phyloP scores from a whole-genome alignment of 2,888 invertebrate species.

The Diabrotica balteata region DNA sequence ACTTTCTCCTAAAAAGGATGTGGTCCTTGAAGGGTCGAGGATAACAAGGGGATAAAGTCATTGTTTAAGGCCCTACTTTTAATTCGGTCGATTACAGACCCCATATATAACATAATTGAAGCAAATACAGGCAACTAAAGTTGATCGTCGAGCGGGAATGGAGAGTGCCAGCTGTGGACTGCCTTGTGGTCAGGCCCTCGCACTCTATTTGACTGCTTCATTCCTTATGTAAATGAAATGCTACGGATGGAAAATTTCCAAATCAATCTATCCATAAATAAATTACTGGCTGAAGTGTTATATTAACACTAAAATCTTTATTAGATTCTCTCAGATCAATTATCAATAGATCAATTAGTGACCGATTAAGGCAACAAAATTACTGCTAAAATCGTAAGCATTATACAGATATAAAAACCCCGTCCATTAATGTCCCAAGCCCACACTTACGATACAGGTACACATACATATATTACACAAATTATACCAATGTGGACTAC shows the following conservation, averaged over 20 bases:
- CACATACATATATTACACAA: too few relatives aligned
- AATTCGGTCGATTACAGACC: slow-evolving; percentile 26
- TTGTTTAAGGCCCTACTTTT: slow-evolving; percentile 19
- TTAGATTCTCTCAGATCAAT: too few relatives aligned
- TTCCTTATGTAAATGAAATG: slow-evolving; percentile 44
- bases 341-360: too few relatives aligned
- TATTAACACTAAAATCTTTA: too few relatives aligned
- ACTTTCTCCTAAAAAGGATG: background rate
- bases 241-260: slow-evolving; percentile 45
- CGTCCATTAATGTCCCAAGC: too few relatives aligned
- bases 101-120: slow-evolving; percentile 28
- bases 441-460: too few relatives aligned
- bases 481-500: too few relatives aligned
- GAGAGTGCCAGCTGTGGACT: slow-evolving; percentile 45
- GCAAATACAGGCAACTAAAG: slow-evolving; percentile 25
- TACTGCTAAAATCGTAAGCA: too few relatives aligned
- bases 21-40: slow-evolving; percentile 4
- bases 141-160: slow-evolving; percentile 5
- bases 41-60: slow-evolving; percentile 9
- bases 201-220: slow-evolving; percentile 39
- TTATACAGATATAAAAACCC: too few relatives aligned
- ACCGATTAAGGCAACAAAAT: too few relatives aligned
- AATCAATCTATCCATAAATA: slow-evolving; percentile 47
- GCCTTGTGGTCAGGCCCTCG: slow-evolving; percentile 45
- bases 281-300: slow-evolving; percentile 32